phyloP scores from a whole-genome alignment of 2,113 vertebrate species.

The Ceyx margarethae region DNA sequence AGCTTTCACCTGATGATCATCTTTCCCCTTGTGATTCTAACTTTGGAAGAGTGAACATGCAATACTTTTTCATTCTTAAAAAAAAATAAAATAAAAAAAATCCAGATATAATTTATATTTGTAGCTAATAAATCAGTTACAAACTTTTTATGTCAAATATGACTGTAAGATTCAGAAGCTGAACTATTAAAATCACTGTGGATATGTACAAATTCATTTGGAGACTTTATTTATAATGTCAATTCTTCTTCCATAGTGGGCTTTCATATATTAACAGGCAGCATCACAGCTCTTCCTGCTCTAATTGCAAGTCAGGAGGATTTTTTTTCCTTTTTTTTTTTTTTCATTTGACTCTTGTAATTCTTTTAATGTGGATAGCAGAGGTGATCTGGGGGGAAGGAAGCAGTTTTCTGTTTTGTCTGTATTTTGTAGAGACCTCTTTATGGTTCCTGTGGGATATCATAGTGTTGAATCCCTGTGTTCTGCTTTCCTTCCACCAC shows the following conservation, averaged over 20 bases:
- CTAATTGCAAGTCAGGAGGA: neutral
- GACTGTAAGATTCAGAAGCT: neutral
- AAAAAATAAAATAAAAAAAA: neutral
- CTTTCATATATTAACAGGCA: neutral
- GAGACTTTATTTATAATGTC: neutral
- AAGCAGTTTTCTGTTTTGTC: neutral
- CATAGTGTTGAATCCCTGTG: neutral
- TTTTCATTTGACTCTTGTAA: neutral
- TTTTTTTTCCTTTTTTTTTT: neutral
- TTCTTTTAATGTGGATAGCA: neutral
- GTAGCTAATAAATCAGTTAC: conserved; percentile 28
- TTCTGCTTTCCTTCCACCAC: neutral
- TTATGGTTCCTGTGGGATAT: neutral
- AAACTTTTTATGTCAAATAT: conserved; percentile 6
- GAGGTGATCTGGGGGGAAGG: neutral
- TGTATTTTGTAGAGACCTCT: neutral
- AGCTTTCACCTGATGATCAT: neutral
- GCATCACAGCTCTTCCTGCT: neutral
- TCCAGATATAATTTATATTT: conserved; percentile 53
- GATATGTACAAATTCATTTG: neutral
- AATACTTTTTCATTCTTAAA: conserved; percentile 29
- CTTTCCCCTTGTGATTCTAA: neutral
- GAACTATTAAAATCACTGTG: conserved; percentile 56
- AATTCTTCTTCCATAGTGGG: neutral
- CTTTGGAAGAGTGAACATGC: neutral